phyloP scores from a whole-genome alignment of 1,140 invertebrate species.

The Schlechtendalia chinensis region DNA sequence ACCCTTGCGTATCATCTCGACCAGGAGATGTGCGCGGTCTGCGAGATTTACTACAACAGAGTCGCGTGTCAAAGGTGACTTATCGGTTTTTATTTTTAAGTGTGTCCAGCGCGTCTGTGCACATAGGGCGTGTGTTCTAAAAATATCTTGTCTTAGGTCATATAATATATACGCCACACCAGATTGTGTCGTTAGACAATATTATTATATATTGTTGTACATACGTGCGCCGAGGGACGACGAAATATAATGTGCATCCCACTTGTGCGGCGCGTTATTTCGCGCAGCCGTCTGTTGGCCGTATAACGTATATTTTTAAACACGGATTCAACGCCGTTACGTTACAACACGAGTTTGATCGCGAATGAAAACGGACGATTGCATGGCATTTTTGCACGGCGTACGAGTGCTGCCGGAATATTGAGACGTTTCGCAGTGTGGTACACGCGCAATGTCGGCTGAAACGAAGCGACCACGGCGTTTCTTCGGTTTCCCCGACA shows the following conservation, averaged over 20 bases:
- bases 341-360: too few species aligned
- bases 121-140: not conserved
- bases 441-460: too few species aligned
- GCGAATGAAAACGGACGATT: too few species aligned
- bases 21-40: not conserved
- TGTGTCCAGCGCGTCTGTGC: not conserved
- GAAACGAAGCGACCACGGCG: not conserved
- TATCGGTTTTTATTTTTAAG: slow-evolving; percentile 32
- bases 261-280: too few species aligned
- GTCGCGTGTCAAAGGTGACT: slow-evolving; percentile 31
- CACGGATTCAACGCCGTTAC: too few species aligned
- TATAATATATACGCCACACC: not conserved
- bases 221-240: not conserved
- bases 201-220: not conserved
- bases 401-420: too few species aligned
- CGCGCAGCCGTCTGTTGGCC: too few species aligned
- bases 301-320: too few species aligned
- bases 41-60: not conserved
- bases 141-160: slow-evolving; percentile 31
- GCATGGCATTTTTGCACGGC: too few species aligned
- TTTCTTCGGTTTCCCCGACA: not conserved
- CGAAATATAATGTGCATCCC: not conserved
- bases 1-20: too few species aligned
- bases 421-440: too few species aligned
- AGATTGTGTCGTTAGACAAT: not conserved